Conservation (phyloP, 2,797 vertebrate species). For the Varecia variegata region DNA sequence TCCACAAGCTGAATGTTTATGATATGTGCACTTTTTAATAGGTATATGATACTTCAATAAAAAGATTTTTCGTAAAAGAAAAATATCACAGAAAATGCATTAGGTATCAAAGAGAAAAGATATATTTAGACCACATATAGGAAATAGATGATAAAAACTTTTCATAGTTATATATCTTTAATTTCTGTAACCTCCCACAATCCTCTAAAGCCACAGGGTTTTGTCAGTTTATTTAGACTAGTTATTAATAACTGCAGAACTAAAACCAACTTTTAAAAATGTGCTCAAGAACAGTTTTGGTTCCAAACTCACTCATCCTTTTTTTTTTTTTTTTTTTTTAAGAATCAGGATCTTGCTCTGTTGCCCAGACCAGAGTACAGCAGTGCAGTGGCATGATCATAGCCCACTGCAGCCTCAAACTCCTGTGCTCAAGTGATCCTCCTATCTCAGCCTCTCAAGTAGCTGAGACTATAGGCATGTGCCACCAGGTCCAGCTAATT, state of each 20-base stretch:
- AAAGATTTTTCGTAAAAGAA: background rate
- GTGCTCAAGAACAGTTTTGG: background rate
- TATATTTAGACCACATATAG: background rate
- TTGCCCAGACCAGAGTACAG: background rate
- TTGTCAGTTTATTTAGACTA: background rate
- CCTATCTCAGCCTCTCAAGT: background rate
- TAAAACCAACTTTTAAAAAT: background rate
- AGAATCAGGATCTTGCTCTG: too few species aligned
- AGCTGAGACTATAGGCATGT: background rate
- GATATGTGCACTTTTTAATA: background rate
- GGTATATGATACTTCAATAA: background rate
- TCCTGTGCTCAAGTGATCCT: background rate
- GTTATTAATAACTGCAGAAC: background rate
- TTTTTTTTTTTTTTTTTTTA: too few species aligned
- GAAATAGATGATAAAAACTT: background rate
- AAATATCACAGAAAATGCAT: background rate
- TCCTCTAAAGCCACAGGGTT: background rate
- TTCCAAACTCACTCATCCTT: background rate
- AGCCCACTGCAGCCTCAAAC: background rate
- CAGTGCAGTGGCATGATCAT: background rate
- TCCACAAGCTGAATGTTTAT: background rate
- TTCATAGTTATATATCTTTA: background rate
- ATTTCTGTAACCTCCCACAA: background rate
- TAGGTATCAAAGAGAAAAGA: background rate
- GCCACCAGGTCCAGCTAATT: background rate